phyloP scores from a whole-genome alignment of 2,888 invertebrate species.

The Brenthis hecate region DNA sequence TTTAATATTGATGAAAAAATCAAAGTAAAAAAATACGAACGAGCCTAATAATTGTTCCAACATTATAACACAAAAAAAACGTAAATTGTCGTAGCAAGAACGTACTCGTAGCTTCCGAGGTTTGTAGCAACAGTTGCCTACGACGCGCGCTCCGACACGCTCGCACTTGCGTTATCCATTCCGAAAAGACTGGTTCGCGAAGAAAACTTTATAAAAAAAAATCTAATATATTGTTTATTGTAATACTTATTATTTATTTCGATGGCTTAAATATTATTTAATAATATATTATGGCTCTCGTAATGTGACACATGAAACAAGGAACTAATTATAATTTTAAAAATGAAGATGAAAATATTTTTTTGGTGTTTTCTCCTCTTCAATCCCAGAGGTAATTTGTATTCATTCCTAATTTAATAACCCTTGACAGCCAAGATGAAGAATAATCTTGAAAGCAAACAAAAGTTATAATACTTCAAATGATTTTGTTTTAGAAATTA shows the following conservation, averaged over 20 bases:
- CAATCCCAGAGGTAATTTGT: constrained; percentile 22
- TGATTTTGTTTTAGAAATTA: background rate
- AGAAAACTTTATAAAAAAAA: constrained; percentile 2
- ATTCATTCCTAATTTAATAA: constrained; percentile 9
- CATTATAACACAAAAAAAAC: background rate
- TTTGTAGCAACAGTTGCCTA: constrained; percentile 73
- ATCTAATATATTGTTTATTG: constrained; percentile 4
- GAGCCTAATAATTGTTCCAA: background rate
- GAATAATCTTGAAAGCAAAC: background rate
- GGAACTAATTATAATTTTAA: constrained; percentile 12
- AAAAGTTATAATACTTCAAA: background rate
- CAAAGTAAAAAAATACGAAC: background rate
- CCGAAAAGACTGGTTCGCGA: constrained; percentile 22
- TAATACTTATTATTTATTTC: background rate
- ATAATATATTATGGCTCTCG: background rate
- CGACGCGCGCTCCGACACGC: constrained; percentile 62
- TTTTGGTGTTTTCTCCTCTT: constrained; percentile 23
- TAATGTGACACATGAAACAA: background rate
- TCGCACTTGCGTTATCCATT: constrained; percentile 48
- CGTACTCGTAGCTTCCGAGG: constrained; percentile 12
- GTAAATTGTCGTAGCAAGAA: constrained; percentile 9
- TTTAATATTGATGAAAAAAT: too few relatives aligned
- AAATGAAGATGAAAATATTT: constrained; percentile 19
- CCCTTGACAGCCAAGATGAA: constrained; percentile 18
- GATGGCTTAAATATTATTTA: background rate